Base-by-base conservation (phyloP, 2,888 invertebrate species). In the Pteria penguin region DNA sequence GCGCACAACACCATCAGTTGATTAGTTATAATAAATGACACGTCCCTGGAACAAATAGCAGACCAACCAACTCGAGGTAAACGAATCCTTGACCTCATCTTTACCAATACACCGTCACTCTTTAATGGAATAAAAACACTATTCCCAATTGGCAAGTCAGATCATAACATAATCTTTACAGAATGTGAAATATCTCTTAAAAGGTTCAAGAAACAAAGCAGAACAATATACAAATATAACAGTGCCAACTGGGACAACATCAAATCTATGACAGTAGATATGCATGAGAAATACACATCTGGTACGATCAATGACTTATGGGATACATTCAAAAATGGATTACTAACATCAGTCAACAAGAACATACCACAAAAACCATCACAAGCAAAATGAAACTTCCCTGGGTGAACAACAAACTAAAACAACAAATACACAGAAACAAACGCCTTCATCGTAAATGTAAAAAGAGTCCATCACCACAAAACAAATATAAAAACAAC, bases 171-270 rank as follows among this genome's bases (percentile, higher is more conserved):
- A 24, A 8, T 63, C 14, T 63, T 62, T 2, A 27, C 33, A 3
- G 22, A 62, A 31, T 4, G 11, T 32, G 2, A 62, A 11, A 29
- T 32, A 5, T 36, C 45, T 11, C 45, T 36, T 14, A 36, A 36
- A 36, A 5, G 45, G 45, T 14, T 11, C 45, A 65, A 2, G 27
- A 14, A 65, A 65, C n/a, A 32, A 36, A 45, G 45, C 22, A 4
- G 8, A 26, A 45, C n/a, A 27, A 29, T 65, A 4, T 5, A 31
- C 14, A 45, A 18, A 52, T 65, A 65, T 18, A 52, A 52, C 1
- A 65, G 52, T n/a, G 65, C 52, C 5, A 65, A 65, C 52, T 65
- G 65, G 65, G 45, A 36, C 24, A 22, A 45, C 11, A 65, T 65
- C 14, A 65, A 65, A 52, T 5, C 5, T 11, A 36, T 36, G 45